Conservation (phyloP, 2,797 vertebrate species). For the Oceanodroma leucorhoa region DNA sequence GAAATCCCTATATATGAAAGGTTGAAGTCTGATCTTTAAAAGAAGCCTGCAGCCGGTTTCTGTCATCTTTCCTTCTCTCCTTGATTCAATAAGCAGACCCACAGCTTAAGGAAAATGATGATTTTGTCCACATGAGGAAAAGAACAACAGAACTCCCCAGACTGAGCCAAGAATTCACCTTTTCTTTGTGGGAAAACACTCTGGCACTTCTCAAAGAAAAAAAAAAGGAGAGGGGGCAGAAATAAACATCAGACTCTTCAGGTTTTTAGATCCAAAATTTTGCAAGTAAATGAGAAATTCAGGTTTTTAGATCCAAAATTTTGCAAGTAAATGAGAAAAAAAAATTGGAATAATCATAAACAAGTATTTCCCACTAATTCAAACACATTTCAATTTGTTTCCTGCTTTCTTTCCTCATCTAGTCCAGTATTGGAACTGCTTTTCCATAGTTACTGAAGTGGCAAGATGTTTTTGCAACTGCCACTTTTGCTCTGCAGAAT, state of each 20-base stretch:
- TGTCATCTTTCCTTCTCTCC: conserved; percentile 19
- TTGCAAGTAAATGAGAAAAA: background rate
- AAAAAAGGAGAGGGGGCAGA: background rate
- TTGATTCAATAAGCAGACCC: background rate
- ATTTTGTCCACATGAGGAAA: background rate
- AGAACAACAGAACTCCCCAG: background rate
- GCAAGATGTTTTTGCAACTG: background rate
- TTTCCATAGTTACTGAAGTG: background rate
- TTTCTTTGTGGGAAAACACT: background rate
- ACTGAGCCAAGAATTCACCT: background rate
- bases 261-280: background rate
- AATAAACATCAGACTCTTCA: background rate
- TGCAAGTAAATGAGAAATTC: background rate
- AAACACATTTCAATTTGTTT: background rate
- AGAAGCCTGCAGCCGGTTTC: conserved; percentile 12
- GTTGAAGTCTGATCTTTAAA: conserved; percentile 41
- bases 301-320: background rate
- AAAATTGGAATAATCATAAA: background rate
- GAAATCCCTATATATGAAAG: conserved; percentile 29
- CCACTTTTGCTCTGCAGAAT: background rate
- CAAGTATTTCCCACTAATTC: background rate
- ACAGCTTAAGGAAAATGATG: background rate
- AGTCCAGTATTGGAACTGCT: background rate
- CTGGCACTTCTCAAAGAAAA: background rate
- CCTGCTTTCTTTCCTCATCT: background rate